Conservation (phyloP, 1,140 invertebrate species). For the Phortica variegata region DNA sequence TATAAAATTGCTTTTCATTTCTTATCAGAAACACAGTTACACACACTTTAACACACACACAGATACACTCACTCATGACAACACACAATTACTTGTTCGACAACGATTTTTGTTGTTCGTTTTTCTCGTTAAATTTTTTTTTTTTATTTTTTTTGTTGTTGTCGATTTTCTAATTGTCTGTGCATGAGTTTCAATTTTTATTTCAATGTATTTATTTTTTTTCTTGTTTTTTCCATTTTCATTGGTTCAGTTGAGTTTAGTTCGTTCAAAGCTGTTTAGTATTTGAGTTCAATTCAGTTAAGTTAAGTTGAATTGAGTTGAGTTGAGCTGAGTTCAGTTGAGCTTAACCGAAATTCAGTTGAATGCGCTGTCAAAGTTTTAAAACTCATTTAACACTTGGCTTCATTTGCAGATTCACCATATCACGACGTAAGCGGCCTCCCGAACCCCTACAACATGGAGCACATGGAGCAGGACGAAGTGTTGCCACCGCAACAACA, state of each 20-base stretch:
- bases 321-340: no score
- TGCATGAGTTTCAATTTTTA: conserved; percentile 37
- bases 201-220: no score
- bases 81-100: conserved; percentile 1
- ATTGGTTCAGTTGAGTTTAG: no score
- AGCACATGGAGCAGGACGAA: conserved; percentile 70
- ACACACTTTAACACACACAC: conserved; percentile 1
- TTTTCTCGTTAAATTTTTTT: conserved; percentile 16
- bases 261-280: no score
- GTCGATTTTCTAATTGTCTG: conserved; percentile 42
- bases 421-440: conserved; percentile 90
- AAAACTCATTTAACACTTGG: conserved; percentile 39
- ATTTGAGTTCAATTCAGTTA: no score
- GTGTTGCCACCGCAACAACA: conserved; percentile 69
- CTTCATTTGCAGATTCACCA: conserved; percentile 73
- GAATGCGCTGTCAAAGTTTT: conserved; percentile 6
- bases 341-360: no score
- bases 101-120: conserved; percentile 19
- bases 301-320: no score
- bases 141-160: conserved; percentile 2
- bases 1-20: conserved; percentile 4
- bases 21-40: not conserved
- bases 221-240: no score
- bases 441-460: conserved; percentile 78
- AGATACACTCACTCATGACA: conserved; percentile 2